Conservation (phyloP, 2,797 vertebrate genomes). For the Aplochiton taeniatus region DNA sequence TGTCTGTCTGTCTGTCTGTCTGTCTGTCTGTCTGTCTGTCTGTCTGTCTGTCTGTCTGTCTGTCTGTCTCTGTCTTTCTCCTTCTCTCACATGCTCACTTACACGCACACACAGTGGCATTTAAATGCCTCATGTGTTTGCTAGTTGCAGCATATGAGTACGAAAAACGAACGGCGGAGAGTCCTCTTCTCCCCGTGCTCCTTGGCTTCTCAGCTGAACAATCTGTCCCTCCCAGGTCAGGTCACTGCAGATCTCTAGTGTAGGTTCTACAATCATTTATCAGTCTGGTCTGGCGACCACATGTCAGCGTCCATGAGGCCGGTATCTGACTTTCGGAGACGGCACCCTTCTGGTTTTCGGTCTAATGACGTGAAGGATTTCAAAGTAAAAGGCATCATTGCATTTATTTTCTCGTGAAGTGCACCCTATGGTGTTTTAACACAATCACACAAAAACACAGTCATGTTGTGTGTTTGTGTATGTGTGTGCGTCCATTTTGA, state of each 20-base stretch:
- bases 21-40: neutral
- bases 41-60: neutral
- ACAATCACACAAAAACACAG: neutral
- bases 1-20: neutral
- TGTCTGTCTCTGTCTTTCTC: neutral
- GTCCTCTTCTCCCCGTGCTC: neutral
- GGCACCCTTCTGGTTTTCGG: too few species aligned
- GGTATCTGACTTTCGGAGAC: constrained; percentile 40
- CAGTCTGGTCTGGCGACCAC: constrained; percentile 66
- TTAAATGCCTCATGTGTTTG: constrained; percentile 72
- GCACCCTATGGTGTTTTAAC: too few species aligned
- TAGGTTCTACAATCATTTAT: constrained; percentile 30
- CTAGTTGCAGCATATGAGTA: constrained; percentile 57
- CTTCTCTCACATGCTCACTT: neutral
- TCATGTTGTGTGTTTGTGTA: constrained; percentile 9
- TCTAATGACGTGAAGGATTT: too few species aligned
- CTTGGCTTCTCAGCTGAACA: neutral
- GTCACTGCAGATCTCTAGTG: neutral
- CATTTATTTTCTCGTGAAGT: too few species aligned
- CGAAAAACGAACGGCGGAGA: constrained; percentile 53
- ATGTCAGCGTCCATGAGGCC: constrained; percentile 49
- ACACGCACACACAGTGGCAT: constrained; percentile 20
- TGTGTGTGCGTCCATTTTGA: neutral
- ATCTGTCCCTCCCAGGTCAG: neutral
- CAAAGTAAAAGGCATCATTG: too few species aligned